Evolutionary conservation across 2,113 vertebrate genomes (phyloP).

Genomic region (Clupea harengus): DNA sequence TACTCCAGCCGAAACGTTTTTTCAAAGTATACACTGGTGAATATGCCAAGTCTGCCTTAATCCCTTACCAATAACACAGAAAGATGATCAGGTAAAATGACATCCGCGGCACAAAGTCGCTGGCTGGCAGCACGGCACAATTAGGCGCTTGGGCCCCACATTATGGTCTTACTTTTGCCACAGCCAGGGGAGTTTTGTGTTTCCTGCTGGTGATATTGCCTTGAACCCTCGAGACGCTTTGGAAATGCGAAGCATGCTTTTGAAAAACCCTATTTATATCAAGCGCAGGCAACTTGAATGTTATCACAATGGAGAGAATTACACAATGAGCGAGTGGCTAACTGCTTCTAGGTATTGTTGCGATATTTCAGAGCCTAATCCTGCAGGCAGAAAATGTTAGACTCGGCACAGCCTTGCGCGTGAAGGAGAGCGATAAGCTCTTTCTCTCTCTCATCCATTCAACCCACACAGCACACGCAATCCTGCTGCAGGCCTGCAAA

Average conservation of each 20-base stretch:
- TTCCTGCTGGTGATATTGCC: background rate
- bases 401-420: slow-evolving; percentile 27
- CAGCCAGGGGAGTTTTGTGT: background rate
- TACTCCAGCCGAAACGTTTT: background rate
- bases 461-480: slow-evolving; percentile 31
- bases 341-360: slow-evolving; percentile 40
- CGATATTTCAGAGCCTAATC: slow-evolving; percentile 45
- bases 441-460: slow-evolving; percentile 26
- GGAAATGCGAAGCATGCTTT: background rate
- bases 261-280: slow-evolving; percentile 13
- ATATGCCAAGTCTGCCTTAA: background rate
- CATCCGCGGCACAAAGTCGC: background rate
- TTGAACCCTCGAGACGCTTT: background rate
- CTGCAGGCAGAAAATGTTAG: slow-evolving; percentile 33
- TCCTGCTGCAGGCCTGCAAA: slow-evolving; percentile 9
- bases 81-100: slow-evolving; percentile 3
- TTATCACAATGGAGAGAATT: slow-evolving; percentile 22
- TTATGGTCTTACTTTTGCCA: background rate
- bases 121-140: background rate
- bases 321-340: slow-evolving; percentile 21
- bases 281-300: background rate
- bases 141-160: background rate
- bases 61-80: background rate
- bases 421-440: slow-evolving; percentile 33
- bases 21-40: background rate